Evolutionary conservation across 2,113 vertebrate genomes (phyloP).

Genomic region (Meleagris gallopavo): DNA sequence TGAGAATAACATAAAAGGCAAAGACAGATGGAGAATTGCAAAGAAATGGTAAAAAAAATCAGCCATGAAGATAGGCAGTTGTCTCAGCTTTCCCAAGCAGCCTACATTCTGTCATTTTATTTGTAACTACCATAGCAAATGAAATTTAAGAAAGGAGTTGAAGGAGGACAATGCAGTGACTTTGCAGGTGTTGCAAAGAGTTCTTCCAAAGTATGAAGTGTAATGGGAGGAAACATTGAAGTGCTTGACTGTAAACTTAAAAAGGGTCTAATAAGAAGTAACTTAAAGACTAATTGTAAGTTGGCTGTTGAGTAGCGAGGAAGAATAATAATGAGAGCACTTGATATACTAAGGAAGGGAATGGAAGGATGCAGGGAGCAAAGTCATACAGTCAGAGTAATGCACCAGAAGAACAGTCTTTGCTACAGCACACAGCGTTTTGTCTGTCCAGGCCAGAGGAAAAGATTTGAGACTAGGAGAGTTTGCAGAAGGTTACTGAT

Average conservation of each 20-base stretch:
- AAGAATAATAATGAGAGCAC: constrained; percentile 18
- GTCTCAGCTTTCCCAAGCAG: constrained; percentile 20
- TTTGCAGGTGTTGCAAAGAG: constrained; percentile 37
- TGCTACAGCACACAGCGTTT: not conserved
- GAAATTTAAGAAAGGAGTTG: not conserved
- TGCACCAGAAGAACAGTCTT: not conserved
- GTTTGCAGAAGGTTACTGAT: not conserved
- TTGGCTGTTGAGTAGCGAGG: not conserved
- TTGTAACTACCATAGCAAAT: constrained; percentile 22
- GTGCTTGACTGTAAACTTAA: constrained; percentile 34
- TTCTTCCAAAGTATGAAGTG: constrained; percentile 6
- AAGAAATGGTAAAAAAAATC: not conserved
- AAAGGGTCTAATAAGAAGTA: constrained; percentile 23
- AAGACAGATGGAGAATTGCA: constrained; percentile 1
- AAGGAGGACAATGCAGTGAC: not conserved
- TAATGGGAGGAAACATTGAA: not conserved
- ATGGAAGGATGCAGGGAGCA: not conserved
- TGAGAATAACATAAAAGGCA: not conserved
- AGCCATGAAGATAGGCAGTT: not conserved
- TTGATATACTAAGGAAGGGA: not conserved
- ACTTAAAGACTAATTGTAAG: not conserved
- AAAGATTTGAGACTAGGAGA: not conserved
- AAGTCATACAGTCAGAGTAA: not conserved
- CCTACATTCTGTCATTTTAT: not conserved
- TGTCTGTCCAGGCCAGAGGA: not conserved